Conservation (phyloP, 23 tunicate genomes). For the Styela clava region DNA sequence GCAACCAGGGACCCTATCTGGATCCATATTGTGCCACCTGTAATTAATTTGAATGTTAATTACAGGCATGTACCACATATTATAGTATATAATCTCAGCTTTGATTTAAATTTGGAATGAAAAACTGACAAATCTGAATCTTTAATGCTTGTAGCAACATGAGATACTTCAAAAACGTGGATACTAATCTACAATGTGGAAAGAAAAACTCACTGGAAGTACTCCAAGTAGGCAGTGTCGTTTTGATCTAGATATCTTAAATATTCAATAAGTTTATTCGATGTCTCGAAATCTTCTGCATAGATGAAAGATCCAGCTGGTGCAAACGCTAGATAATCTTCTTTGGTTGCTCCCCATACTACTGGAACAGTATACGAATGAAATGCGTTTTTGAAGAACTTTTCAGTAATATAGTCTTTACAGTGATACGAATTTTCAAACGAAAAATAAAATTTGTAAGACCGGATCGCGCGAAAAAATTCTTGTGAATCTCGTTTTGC, state of each 20-base stretch:
- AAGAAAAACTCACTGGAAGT: conserved; percentile 2
- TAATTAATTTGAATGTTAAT: no score
- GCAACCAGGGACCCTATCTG: neutral
- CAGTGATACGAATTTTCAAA: conserved; percentile 31
- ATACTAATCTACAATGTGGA: no score
- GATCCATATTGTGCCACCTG: neutral
- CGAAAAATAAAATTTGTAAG: conserved; percentile 30
- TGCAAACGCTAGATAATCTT: conserved; percentile 1
- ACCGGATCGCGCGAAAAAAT: neutral
- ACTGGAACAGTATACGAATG: conserved; percentile 4
- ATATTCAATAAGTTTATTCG: neutral
- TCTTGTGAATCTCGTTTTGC: neutral
- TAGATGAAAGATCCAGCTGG: conserved; percentile 8
- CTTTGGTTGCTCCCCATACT: conserved; percentile 15
- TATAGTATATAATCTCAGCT: no score
- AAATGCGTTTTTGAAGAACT: conserved; percentile 10
- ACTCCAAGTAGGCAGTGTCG: conserved; percentile 1
- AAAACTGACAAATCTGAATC: no score
- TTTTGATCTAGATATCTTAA: conserved; percentile 2
- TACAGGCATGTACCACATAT: no score
- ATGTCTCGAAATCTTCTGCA: conserved; percentile 2
- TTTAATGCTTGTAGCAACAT: no score
- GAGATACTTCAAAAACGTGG: no score
- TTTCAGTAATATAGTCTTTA: conserved; percentile 18
- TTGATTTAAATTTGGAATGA: no score